Evolutionary conservation across 2,797 vertebrate genomes (phyloP), one percentile per base, ranked within the genome.

Genomic region (Gephyroberyx darwinii): DNA sequence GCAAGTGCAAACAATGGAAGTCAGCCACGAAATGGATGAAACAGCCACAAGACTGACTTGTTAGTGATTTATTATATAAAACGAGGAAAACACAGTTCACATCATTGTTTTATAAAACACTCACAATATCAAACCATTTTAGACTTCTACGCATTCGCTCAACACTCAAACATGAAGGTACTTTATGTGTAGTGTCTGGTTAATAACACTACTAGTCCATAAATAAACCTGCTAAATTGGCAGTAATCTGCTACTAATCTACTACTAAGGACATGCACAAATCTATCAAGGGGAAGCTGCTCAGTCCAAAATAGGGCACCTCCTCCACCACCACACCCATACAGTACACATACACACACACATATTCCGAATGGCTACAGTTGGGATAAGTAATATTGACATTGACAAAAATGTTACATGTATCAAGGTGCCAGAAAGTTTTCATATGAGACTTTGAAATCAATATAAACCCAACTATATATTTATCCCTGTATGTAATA

Each of bases 11-110:
- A 72, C 65, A 45, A 65, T 72, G 54, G 26, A 62, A 14, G 16
- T 58, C 45, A 61, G 19, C 33, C 70, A 67, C n/a, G 60, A 17
- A 71, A 14, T 22, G 43, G 26, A 10, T 6, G 14, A 35, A 45
- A 26, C 51, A 39, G 45, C 14, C 30, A 54, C 45, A 52, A 20
- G 9, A 31, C 47, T 64, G 20, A 62, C 84, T 65, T 48, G 67
- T 71, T 62, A 51, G 57, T 58, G 4, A 57, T 89, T 86, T 90
- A 91, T 87, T 91, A 48, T 85, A 90, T 79, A 89, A 89, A 87
- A 87, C 65, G 72, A 67, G 17, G 19, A 65, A 86, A 74, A 69
- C 58, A 39, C 64, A 79, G 39, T 58, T 76, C 41, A 69, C 56
- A 39, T 65, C 52, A 70, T 31, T 61, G 59, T 77, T 63, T 75